phyloP scores from a whole-genome alignment of 2,797 vertebrate species.

The Parambassis ranga region DNA sequence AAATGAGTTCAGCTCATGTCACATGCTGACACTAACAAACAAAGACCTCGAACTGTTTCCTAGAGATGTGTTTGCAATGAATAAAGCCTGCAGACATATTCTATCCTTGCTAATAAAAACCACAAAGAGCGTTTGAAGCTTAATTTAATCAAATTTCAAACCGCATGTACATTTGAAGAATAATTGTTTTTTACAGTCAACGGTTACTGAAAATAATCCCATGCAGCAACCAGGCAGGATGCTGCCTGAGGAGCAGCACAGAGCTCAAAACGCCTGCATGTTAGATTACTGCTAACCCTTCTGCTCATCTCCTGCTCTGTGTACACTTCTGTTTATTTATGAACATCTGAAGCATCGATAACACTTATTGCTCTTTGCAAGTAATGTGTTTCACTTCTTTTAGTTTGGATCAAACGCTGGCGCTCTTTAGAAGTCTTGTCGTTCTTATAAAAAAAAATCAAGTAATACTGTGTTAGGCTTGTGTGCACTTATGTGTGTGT shows the following conservation, averaged over 20 bases:
- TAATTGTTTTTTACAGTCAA: slow-evolving; percentile 34
- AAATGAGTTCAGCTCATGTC: neutral
- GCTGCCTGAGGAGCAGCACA: slow-evolving; percentile 24
- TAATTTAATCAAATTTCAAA: slow-evolving; percentile 19
- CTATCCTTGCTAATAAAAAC: neutral
- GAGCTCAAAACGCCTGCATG: slow-evolving; percentile 30
- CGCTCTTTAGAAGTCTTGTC: neutral
- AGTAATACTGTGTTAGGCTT: neutral
- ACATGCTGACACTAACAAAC: neutral
- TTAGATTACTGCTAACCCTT: slow-evolving; percentile 30
- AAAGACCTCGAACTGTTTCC: neutral
- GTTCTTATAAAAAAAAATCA: neutral
- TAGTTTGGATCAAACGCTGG: neutral
- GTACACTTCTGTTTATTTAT: slow-evolving; percentile 20
- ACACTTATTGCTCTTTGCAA: neutral
- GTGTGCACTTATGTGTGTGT: neutral
- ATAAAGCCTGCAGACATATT: neutral
- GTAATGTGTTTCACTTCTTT: neutral
- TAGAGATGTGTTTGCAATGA: neutral
- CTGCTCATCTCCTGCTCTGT: slow-evolving; percentile 17
- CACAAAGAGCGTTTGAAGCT: slow-evolving; percentile 2
- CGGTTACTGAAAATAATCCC: slow-evolving; percentile 43
- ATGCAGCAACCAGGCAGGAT: slow-evolving; percentile 27
- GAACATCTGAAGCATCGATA: neutral
- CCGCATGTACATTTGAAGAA: neutral